These are phyloP conservation scores for Phanerotoma sp. DNA, from an alignment of 2,888 invertebrate genomes.

Conservation along the genomic window DNA sequence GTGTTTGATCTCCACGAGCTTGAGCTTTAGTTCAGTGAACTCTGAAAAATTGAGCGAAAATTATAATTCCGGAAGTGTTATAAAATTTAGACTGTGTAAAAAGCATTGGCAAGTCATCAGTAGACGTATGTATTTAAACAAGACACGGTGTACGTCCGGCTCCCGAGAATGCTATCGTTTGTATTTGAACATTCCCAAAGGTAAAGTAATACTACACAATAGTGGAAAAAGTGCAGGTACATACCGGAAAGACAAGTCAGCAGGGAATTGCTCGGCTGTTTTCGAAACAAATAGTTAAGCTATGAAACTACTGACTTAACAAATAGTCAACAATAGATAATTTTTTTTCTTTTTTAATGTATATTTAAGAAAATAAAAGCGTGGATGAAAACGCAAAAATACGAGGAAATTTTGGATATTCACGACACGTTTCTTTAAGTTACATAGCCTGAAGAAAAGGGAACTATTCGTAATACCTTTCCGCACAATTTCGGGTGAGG, in stretches of 20 bases:
- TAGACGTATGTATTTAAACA: not conserved
- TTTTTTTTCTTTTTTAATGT: not conserved
- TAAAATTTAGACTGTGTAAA: not conserved
- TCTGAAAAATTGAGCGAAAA: too few relatives aligned
- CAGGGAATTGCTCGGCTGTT: slow-evolving; percentile 29
- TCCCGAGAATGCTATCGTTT: slow-evolving; percentile 3
- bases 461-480: slow-evolving; percentile 40
- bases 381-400: not conserved
- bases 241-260: slow-evolving; percentile 33
- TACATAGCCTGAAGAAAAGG: slow-evolving; percentile 8
- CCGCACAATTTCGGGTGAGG: slow-evolving; percentile 41
- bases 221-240: not conserved
- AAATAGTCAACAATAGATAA: slow-evolving; percentile 28
- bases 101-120: not conserved
- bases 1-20: too few relatives aligned
- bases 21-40: too few relatives aligned
- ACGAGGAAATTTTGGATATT: slow-evolving; percentile 7
- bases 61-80: not conserved
- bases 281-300: slow-evolving; percentile 38
- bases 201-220: not conserved
- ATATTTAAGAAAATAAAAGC: not conserved
- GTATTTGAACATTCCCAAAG: slow-evolving; percentile 8
- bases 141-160: slow-evolving; percentile 1
- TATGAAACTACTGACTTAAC: slow-evolving; percentile 34
- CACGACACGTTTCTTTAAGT: slow-evolving; percentile 22